Conservation (phyloP, 2,113 vertebrate species). For the Coptodon bakossiorum region DNA sequence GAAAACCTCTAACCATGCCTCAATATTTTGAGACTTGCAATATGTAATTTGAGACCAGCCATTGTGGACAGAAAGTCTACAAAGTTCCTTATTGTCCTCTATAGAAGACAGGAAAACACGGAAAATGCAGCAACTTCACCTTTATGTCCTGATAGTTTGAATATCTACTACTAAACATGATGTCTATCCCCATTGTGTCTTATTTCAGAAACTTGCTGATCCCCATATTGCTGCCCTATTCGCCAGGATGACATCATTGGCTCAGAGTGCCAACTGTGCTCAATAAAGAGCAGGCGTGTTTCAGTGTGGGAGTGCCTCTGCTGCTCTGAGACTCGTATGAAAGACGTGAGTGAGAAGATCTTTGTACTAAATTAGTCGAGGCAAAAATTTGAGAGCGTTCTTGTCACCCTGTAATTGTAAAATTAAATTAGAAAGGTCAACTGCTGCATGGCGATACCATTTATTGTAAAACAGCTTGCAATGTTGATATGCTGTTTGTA, state of each 20-base stretch:
- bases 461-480: neutral
- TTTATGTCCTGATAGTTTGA: neutral
- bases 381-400: constrained; percentile 5
- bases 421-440: neutral
- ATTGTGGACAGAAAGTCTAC: constrained; percentile 30
- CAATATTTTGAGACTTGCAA: constrained; percentile 60
- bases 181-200: constrained; percentile 25
- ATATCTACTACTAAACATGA: neutral
- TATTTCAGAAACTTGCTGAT: constrained; percentile 64
- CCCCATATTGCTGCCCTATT: constrained; percentile 52
- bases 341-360: constrained; percentile 47
- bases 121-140: constrained; percentile 6
- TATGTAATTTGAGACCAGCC: constrained; percentile 52
- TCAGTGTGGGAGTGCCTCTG: constrained; percentile 57
- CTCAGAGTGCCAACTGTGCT: constrained; percentile 61
- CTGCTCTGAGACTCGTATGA: constrained; percentile 47
- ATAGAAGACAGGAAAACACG: neutral
- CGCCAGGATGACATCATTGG: constrained; percentile 65
- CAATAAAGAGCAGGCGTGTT: constrained; percentile 61
- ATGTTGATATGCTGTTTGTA: neutral
- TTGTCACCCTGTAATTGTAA: constrained; percentile 1
- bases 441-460: neutral
- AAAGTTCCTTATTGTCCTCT: constrained; percentile 35
- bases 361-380: constrained; percentile 46
- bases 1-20: constrained; percentile 54